phyloP scores from a whole-genome alignment of 2,797 vertebrate genomes.

The Lacerta viridis region DNA sequence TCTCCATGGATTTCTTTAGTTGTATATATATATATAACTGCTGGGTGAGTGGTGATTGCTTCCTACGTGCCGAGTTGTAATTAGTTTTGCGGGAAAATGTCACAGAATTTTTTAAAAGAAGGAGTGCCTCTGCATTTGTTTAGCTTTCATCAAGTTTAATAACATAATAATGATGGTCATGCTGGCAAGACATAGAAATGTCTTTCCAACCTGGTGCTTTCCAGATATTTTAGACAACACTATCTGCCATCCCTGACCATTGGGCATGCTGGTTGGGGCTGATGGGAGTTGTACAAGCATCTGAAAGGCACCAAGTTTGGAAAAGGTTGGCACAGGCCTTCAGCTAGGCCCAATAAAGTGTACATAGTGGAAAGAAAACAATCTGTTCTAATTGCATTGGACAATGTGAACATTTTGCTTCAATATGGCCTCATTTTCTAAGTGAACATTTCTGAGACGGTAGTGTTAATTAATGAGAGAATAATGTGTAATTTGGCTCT shows the following conservation, averaged over 20 bases:
- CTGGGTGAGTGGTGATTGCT: too few species aligned
- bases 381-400: conserved; percentile 68
- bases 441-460: conserved; percentile 74
- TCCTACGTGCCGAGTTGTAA: too few species aligned
- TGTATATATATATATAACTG: too few species aligned
- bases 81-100: too few species aligned
- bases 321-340: not conserved
- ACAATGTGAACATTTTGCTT: conserved; percentile 64
- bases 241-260: not conserved
- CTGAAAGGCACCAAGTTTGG: not conserved
- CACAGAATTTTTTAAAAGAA: too few species aligned
- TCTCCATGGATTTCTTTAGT: too few species aligned
- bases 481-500: conserved; percentile 73
- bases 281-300: not conserved
- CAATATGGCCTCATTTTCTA: conserved; percentile 71
- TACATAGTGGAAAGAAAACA: conserved; percentile 50
- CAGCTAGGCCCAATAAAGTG: not conserved
- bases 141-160: too few species aligned
- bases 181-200: not conserved
- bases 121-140: too few species aligned
- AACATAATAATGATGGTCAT: not conserved
- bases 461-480: conserved; percentile 76
- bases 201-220: not conserved
- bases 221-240: not conserved
- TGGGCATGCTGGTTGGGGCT: not conserved